A percentile compares a stretch with the other conserved stretches of the same genome.
Conservation (phyloP, 2,113 vertebrate species). For the Scatophagus argus region DNA sequence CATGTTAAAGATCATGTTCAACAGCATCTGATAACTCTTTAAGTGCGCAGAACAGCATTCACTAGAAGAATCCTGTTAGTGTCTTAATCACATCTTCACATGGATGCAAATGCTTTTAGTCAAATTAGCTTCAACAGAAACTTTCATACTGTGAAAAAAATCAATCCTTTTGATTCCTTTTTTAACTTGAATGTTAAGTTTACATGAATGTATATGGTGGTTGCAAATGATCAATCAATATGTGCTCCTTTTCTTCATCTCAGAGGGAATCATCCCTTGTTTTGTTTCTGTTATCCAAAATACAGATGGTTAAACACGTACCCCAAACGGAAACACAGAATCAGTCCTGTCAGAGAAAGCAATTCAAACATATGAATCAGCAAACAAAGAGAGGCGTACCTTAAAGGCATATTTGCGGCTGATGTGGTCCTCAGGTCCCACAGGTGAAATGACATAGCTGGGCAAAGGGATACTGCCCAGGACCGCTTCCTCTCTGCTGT, state of each 20-base stretch:
- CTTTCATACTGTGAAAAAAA: not conserved
- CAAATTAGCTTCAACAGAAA: not conserved
- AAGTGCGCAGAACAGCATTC: not conserved
- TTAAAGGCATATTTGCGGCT: slow-evolving; percentile 97
- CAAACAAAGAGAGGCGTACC: slow-evolving; percentile 80
- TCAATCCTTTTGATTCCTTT: not conserved
- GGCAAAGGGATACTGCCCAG: slow-evolving; percentile 95
- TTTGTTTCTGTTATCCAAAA: not conserved
- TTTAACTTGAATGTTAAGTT: not conserved
- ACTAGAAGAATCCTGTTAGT: not conserved
- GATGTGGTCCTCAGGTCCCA: slow-evolving; percentile 92
- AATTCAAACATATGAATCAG: not conserved
- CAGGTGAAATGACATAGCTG: slow-evolving; percentile 91
- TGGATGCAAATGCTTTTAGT: not conserved
- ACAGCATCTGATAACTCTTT: not conserved
- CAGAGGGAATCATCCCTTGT: not conserved
- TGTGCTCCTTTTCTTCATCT: not conserved
- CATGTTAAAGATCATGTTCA: not conserved
- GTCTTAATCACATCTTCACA: not conserved
- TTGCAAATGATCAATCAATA: not conserved
- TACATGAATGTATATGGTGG: not conserved
- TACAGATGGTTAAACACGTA: not conserved
- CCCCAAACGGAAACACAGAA: not conserved
- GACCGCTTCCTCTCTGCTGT: slow-evolving; percentile 95
- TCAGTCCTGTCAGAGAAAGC: not conserved